These are phyloP conservation scores for Punctoribates punctum DNA, from an alignment of 2,888 invertebrate species.

Conservation along the genomic window DNA sequence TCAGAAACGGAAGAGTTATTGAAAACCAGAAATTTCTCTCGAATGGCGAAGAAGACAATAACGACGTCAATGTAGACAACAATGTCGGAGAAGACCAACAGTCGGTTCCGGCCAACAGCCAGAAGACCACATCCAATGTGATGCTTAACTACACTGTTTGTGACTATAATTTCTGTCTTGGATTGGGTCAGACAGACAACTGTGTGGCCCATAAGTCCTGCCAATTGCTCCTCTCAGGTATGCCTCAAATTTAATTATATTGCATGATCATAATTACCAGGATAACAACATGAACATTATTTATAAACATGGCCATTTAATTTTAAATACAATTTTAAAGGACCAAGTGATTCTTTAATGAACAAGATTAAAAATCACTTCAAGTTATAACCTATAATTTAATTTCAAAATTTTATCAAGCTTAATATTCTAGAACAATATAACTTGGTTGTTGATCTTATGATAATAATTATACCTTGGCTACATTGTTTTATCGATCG, in stretches of 20 bases:
- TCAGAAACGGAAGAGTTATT: conserved; percentile 8
- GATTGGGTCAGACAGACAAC: conserved; percentile 15
- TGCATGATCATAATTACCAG: too few relatives aligned
- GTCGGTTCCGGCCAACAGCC: not conserved
- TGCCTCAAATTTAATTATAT: not conserved
- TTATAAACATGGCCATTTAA: too few relatives aligned
- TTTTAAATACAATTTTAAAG: too few relatives aligned
- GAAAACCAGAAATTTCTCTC: not conserved
- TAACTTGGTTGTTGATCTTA: too few relatives aligned
- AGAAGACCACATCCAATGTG: not conserved
- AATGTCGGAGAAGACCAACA: not conserved
- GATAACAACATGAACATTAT: too few relatives aligned
- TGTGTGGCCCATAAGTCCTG: conserved; percentile 28
- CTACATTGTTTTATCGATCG: too few relatives aligned
- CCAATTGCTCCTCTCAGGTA: conserved; percentile 34
- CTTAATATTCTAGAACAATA: too few relatives aligned
- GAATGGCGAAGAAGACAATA: conserved; percentile 11
- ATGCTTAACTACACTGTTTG: conserved; percentile 26
- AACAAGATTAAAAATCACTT: too few relatives aligned
- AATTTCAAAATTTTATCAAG: too few relatives aligned
- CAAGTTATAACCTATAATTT: too few relatives aligned
- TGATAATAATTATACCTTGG: too few relatives aligned
- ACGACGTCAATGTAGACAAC: not conserved
- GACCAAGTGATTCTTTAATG: too few relatives aligned
- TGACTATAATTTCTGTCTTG: conserved; percentile 29